phyloP scores from a whole-genome alignment of 2,113 vertebrate genomes.

The Columbina picui region DNA sequence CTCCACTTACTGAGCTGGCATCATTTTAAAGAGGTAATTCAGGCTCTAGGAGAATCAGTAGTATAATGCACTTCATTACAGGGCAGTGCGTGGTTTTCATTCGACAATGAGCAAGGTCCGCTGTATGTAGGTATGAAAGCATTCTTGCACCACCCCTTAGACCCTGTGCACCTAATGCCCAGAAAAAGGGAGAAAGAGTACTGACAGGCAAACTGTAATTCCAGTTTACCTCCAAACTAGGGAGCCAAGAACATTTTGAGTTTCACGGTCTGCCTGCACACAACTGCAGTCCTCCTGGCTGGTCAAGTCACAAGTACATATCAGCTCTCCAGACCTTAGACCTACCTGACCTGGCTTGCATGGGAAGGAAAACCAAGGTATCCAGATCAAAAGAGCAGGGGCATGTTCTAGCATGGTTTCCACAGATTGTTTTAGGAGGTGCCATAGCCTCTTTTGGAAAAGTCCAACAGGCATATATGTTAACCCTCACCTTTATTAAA shows the following conservation, averaged over 20 bases:
- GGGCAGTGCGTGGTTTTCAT: accelerated
- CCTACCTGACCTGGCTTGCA: not conserved
- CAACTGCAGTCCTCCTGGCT: not conserved
- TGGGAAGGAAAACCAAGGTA: not conserved
- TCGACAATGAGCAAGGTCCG: not conserved
- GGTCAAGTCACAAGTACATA: not conserved
- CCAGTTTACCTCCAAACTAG: not conserved
- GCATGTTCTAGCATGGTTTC: not conserved
- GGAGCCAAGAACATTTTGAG: not conserved
- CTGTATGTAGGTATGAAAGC: not conserved
- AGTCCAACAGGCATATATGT: not conserved
- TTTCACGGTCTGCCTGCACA: not conserved
- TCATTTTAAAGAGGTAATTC: not conserved
- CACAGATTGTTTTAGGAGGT: not conserved
- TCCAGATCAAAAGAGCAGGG: accelerated
- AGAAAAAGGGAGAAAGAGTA: not conserved
- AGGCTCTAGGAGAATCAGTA: not conserved
- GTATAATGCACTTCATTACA: not conserved
- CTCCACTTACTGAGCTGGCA: not conserved
- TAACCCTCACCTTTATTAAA: not conserved
- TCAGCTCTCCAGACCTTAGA: not conserved
- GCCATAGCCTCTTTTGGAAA: not conserved
- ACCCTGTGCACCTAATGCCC: not conserved
- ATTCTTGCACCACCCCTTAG: not conserved
- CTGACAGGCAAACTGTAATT: not conserved